Percentiles rank a stretch among this genome's conserved stretches.
These are phyloP conservation scores for Hirtodrosophila confusa DNA, from an alignment of 2,888 invertebrate species.

Conservation along the genomic window DNA sequence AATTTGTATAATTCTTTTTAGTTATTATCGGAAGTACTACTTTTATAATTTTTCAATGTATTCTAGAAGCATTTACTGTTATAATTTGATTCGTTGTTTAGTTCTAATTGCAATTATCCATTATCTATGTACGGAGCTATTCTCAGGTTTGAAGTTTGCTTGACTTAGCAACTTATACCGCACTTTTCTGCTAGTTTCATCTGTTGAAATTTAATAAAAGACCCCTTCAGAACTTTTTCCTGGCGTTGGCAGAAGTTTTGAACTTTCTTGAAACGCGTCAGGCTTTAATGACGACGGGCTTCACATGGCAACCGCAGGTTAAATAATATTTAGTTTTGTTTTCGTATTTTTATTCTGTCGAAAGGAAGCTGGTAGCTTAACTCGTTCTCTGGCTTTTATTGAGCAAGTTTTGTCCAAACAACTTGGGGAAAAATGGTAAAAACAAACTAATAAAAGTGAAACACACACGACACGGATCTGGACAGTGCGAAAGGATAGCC, in stretches of 20 bases:
- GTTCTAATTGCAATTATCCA: no score
- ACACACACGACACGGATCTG: constrained; percentile 25
- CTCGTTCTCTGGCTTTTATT: constrained; percentile 50
- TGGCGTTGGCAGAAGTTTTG: constrained; percentile 15
- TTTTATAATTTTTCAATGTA: no score
- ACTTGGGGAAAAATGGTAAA: constrained; percentile 43
- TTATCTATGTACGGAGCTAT: no score
- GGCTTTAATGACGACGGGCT: constrained; percentile 52
- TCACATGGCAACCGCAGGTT: constrained; percentile 40
- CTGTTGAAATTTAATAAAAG: constrained; percentile 21
- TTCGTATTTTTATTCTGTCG: constrained; percentile 28
- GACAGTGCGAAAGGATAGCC: constrained; percentile 7
- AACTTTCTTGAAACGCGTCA: constrained; percentile 28
- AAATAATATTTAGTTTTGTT: constrained; percentile 48
- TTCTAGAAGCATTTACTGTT: no score
- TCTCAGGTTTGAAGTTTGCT: background rate
- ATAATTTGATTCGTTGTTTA: no score
- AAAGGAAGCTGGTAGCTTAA: constrained; percentile 29
- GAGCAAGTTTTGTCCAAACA: constrained; percentile 47
- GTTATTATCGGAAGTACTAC: no score
- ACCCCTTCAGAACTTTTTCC: constrained; percentile 11
- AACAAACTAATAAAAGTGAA: constrained; percentile 74
- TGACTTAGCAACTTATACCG: background rate
- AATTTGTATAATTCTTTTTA: no score
- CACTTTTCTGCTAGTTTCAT: constrained; percentile 4